Conservation (phyloP, 2,797 vertebrate genomes). For the Novumbra hubbsi region DNA sequence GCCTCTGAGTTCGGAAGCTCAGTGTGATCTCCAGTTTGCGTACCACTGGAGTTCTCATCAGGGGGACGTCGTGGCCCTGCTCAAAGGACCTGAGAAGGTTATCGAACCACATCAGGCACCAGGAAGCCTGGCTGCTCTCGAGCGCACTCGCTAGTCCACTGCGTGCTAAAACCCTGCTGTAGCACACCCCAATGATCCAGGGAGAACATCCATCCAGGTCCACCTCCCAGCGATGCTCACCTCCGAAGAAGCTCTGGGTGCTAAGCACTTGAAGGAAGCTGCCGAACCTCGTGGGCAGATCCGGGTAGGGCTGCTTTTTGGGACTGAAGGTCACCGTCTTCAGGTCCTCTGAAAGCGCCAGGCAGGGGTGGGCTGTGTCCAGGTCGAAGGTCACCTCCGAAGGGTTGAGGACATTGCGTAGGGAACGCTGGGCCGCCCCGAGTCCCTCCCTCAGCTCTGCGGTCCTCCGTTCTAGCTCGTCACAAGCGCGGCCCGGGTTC, state of each 20-base stretch:
- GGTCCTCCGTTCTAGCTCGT: conserved; percentile 61
- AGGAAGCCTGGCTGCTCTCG: conserved; percentile 70
- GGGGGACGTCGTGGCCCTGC: conserved; percentile 53
- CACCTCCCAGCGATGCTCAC: conserved; percentile 71
- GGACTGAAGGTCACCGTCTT: conserved; percentile 68
- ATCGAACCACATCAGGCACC: conserved; percentile 77
- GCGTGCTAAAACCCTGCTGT: conserved; percentile 53
- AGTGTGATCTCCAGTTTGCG: conserved; percentile 67
- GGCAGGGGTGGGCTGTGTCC: conserved; percentile 69
- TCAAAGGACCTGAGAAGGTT: conserved; percentile 73
- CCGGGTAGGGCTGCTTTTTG: conserved; percentile 57
- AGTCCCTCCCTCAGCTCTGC: conserved; percentile 54
- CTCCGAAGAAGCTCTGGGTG: conserved; percentile 70
- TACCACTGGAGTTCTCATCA: conserved; percentile 66
- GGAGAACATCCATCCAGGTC: conserved; percentile 63
- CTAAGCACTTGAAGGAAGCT: conserved; percentile 73
- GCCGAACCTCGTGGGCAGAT: conserved; percentile 62
- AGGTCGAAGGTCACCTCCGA: conserved; percentile 75
- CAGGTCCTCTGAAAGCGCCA: conserved; percentile 71
- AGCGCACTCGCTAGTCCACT: conserved; percentile 69
- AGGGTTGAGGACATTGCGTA: conserved; percentile 68
- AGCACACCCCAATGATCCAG: conserved; percentile 73
- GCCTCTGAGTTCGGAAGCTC: conserved; percentile 63
- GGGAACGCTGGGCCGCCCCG: conserved; percentile 58
- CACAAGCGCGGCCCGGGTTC: conserved; percentile 40